phyloP scores from a whole-genome alignment of 2,113 vertebrate species.

The Cryptoleucopteryx plumbea region DNA sequence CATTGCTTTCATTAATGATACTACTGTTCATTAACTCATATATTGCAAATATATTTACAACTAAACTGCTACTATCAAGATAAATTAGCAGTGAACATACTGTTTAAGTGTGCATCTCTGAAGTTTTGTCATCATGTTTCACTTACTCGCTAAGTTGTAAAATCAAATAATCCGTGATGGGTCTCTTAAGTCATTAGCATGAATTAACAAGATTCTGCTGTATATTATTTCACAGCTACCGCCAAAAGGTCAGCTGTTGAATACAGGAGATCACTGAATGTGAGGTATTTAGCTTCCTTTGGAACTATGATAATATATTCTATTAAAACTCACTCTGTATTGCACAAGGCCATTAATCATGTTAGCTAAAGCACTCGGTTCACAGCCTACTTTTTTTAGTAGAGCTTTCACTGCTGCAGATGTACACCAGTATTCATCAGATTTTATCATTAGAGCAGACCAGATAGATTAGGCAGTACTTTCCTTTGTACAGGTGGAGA shows the following conservation, averaged over 20 bases:
- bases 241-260: neutral
- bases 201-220: constrained; percentile 50
- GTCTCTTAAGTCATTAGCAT: constrained; percentile 16
- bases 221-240: constrained; percentile 2
- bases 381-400: neutral
- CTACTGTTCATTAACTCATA: neutral
- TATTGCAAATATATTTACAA: neutral
- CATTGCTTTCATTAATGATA: neutral
- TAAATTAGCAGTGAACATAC: neutral
- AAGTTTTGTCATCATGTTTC: constrained; percentile 32
- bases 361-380: neutral
- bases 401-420: neutral
- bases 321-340: neutral
- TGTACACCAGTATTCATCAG: neutral
- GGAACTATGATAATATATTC: neutral
- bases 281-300: neutral
- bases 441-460: neutral
- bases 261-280: neutral
- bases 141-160: constrained; percentile 31
- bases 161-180: neutral
- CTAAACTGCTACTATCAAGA: neutral
- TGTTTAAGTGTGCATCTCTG: neutral
- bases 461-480: neutral
- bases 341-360: neutral
- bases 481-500: neutral